Evolutionary conservation across 2,113 vertebrate species (phyloP).

Genomic region (human (Homo sapiens)): DNA sequence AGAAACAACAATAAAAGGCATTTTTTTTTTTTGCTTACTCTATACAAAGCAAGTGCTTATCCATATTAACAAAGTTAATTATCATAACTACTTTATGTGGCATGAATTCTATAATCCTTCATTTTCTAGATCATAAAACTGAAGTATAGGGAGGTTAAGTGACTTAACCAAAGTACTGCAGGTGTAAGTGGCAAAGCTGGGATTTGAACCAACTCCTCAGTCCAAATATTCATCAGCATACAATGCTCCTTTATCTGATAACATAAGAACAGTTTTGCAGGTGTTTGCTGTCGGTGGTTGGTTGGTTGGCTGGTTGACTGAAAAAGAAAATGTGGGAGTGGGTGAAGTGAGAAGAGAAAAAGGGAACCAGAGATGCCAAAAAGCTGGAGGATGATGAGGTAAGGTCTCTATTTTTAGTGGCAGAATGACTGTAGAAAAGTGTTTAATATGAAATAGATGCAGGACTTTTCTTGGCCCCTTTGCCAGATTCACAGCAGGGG

Average conservation of each 20-base stretch:
- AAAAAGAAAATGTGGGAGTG: neutral
- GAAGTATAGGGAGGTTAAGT: neutral
- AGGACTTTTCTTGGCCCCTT: no score
- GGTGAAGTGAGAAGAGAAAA: neutral
- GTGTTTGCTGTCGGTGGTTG: neutral
- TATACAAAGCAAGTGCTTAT: neutral
- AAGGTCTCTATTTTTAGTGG: neutral
- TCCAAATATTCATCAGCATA: neutral
- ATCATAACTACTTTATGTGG: neutral
- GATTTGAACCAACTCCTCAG: neutral
- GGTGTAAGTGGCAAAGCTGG: neutral
- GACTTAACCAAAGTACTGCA: neutral
- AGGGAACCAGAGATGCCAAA: neutral
- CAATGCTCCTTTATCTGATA: neutral
- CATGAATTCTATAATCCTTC: neutral
- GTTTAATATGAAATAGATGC: neutral
- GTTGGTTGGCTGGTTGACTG: neutral
- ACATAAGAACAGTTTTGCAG: neutral
- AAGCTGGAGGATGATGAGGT: neutral
- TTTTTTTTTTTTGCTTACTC: neutral
- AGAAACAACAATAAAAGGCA: neutral
- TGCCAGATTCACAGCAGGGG: no score
- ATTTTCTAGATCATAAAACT: neutral
- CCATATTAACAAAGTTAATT: neutral
- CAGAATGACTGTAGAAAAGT: neutral